These are phyloP conservation scores for Florisuga fusca DNA, from an alignment of 2,797 vertebrate species.

Conservation along the genomic window DNA sequence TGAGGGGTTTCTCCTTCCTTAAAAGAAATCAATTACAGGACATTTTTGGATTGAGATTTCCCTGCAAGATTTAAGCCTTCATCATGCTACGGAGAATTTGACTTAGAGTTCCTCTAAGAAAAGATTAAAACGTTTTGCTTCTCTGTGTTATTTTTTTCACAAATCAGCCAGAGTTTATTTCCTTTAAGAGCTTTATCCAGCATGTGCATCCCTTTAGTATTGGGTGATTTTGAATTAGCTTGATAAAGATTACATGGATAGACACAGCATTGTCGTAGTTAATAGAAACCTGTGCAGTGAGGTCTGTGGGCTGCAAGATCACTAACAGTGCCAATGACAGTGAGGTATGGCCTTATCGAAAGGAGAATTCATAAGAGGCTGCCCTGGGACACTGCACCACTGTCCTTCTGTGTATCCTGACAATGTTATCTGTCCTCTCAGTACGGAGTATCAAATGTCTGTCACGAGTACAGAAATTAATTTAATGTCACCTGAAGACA, in stretches of 20 bases:
- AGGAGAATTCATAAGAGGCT: constrained; percentile 86
- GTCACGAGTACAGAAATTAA: constrained; percentile 91
- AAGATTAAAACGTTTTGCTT: not conserved
- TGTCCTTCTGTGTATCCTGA: constrained; percentile 90
- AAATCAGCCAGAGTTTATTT: constrained; percentile 51
- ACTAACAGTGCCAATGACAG: constrained; percentile 78
- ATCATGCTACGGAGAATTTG: not conserved
- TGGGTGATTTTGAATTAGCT: constrained; percentile 59
- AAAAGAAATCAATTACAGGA: not conserved
- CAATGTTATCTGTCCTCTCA: constrained; percentile 96
- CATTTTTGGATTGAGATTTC: not conserved
- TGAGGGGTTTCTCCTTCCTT: not conserved
- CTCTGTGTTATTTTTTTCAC: not conserved
- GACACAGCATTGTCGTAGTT: constrained; percentile 85
- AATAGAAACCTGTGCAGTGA: constrained; percentile 87
- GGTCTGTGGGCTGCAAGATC: constrained; percentile 80
- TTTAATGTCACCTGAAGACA: constrained; percentile 94
- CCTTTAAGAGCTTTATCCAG: constrained; percentile 12
- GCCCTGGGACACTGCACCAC: constrained; percentile 86
- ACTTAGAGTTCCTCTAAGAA: not conserved
- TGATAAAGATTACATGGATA: constrained; percentile 70
- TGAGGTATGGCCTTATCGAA: constrained; percentile 80
- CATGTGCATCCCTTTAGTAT: constrained; percentile 28
- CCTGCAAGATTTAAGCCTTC: constrained; percentile 2
- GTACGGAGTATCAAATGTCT: constrained; percentile 87